phyloP scores from a whole-genome alignment of 2,113 vertebrate genomes.

The Xiphophorus maculatus region DNA sequence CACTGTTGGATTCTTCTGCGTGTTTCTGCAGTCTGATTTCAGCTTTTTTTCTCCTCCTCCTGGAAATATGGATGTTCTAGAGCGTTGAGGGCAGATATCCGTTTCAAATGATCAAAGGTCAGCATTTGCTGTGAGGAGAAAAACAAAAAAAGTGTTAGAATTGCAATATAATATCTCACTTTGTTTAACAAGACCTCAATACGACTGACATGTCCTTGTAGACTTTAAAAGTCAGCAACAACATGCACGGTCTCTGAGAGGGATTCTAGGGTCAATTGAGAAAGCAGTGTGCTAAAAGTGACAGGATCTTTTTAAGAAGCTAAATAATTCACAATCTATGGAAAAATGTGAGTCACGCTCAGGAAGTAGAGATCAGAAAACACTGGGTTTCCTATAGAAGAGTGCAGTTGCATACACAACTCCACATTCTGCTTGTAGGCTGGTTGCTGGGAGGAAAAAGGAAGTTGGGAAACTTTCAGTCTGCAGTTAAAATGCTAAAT shows the following conservation, averaged over 20 bases:
- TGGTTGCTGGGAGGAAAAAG: no score
- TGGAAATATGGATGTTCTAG: constrained; percentile 83
- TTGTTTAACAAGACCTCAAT: background rate
- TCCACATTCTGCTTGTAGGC: no score
- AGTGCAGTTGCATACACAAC: no score
- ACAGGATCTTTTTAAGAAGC: no score
- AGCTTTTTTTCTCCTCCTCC: constrained; percentile 63
- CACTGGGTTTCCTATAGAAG: no score
- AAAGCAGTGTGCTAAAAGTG: background rate
- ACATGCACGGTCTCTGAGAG: no score
- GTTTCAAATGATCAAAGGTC: constrained; percentile 85
- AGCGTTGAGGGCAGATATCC: constrained; percentile 86
- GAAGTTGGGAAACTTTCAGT: no score
- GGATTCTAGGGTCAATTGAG: background rate
- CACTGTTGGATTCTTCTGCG: constrained; percentile 33
- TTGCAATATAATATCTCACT: no score
- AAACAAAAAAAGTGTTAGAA: background rate
- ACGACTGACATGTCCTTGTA: background rate
- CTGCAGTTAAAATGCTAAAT: no score
- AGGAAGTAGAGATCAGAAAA: no score
- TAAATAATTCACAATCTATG: no score
- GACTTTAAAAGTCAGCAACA: background rate
- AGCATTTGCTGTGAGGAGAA: constrained; percentile 84
- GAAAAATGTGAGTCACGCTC: no score
- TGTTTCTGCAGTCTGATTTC: constrained; percentile 27